Conservation (phyloP, 2,888 invertebrate genomes). For the Cremastinae sp. region DNA sequence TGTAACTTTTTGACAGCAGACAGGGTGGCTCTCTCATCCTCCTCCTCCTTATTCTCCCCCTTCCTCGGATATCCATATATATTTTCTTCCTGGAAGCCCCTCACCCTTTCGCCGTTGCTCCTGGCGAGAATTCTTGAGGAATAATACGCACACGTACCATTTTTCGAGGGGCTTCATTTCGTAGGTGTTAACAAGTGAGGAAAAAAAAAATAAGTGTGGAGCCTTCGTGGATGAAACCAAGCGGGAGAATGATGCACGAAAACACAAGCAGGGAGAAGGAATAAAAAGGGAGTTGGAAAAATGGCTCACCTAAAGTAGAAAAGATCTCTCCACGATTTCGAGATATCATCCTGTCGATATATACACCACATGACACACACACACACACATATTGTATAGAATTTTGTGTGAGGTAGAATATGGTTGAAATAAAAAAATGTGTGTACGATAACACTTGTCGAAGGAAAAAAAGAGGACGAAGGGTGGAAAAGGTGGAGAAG, state of each 20-base stretch:
- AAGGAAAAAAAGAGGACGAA: too few species aligned
- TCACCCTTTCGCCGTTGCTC: conserved; percentile 45
- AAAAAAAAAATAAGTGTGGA: conserved; percentile 51
- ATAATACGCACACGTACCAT: conserved; percentile 19
- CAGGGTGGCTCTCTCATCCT: conserved; percentile 52
- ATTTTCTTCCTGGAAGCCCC: too few species aligned
- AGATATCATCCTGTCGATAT: conserved; percentile 71
- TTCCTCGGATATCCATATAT: too few species aligned
- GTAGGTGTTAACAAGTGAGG: conserved; percentile 75
- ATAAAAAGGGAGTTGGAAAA: conserved; percentile 1
- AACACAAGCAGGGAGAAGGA: conserved; percentile 1
- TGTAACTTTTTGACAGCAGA: conserved; percentile 68
- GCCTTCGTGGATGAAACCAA: conserved; percentile 74
- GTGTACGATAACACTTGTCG: conserved; percentile 1
- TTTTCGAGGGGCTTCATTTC: conserved; percentile 36
- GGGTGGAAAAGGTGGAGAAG: too few species aligned
- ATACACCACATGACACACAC: too few species aligned
- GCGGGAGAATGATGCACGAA: conserved; percentile 57
- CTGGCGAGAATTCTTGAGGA: conserved; percentile 58
- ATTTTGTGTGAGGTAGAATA: conserved; percentile 74
- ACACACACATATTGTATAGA: conserved; percentile 74
- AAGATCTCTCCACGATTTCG: conserved; percentile 61
- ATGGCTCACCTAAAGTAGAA: conserved; percentile 8
- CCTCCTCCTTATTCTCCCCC: conserved; percentile 22
- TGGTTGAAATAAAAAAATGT: conserved; percentile 38